Percentiles rank a stretch among this genome's conserved stretches.
Conservation (phyloP, 2,797 vertebrate species). For the Salmo trutta region DNA sequence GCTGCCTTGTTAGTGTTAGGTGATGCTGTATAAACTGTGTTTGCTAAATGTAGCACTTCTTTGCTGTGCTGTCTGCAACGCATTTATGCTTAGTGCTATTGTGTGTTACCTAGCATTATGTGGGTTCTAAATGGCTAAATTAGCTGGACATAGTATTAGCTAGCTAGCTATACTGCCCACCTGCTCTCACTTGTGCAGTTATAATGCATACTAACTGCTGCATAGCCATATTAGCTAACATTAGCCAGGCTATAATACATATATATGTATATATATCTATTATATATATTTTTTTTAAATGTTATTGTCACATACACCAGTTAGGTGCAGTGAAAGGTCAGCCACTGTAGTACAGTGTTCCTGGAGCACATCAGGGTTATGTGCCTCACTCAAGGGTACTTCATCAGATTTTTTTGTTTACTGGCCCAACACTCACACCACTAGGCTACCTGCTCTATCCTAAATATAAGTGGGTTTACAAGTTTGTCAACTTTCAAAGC, state of each 20-base stretch:
- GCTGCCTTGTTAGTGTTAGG: neutral
- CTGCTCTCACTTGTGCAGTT: neutral
- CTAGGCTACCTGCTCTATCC: too few species aligned
- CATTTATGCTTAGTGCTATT: neutral
- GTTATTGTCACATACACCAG: too few species aligned
- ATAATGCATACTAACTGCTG: neutral
- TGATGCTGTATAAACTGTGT: neutral
- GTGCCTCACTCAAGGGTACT: too few species aligned
- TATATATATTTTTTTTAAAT: too few species aligned
- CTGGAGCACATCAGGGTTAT: too few species aligned
- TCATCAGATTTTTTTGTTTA: too few species aligned
- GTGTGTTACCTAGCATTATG: neutral
- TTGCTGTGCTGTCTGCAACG: neutral
- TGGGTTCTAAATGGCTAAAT: neutral
- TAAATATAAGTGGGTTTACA: too few species aligned
- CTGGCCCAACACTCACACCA: too few species aligned
- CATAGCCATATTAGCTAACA: neutral
- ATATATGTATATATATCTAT: too few species aligned
- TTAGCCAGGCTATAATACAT: neutral
- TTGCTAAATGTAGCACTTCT: neutral
- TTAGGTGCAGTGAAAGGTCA: too few species aligned
- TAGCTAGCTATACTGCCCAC: neutral
- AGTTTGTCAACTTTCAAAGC: too few species aligned
- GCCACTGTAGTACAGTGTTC: too few species aligned
- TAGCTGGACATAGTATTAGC: neutral